Base-by-base conservation (phyloP, 1,140 invertebrate genomes). In the Hylaeus volcanicus region DNA sequence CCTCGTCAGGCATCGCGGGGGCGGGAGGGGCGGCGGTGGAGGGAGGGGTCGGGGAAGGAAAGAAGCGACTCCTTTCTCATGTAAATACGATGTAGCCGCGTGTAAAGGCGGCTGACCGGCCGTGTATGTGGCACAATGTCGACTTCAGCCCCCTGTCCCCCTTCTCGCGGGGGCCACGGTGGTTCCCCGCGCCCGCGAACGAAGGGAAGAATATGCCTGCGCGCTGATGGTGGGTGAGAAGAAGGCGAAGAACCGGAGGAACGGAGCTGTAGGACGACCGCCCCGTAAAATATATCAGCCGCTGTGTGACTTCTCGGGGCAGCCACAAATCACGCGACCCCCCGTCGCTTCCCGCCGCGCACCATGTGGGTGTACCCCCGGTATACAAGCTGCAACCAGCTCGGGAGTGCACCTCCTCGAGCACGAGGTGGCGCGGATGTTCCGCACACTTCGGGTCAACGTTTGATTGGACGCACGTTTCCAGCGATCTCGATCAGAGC, bases 211-310 rank as follows among this genome's bases (percentile, higher is more conserved):
- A 74, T 80, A 60, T 53, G 55, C 63, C 71, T 51, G 56, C 51
- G 69, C 66, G 71, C 64, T 61, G 83, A 76, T 81, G 87, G 88
- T 88, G 87, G 86, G 39, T 43, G 66, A 76, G 63, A 74, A 56
- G 63, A 64, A 66, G 72, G 55, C 73, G 58, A 74, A 80, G 82
- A 45, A 71, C 71, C 58, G 73, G 75, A 26, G 26, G 51, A 45
- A 51, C 60, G 71, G 69, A 45, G 76, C 43, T 12, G 69, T 74
- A 76, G 64, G 76, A 78, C 66, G 82, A 79, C 77, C 82, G 91
- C 88, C 91, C 26, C 91, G 92, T 93, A 92, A 93, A 93, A 93
- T 93, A 93, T 93, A 93, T 93, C 92, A 93, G 90, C 91, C 92
- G 91, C 91, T 92, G 90, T 92, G 93, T 90, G 92, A 93, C 92